Percentiles rank a stretch among this genome's conserved stretches.
Conservation (phyloP, 2,797 vertebrate species). For the Sarcophilus harrisii region DNA sequence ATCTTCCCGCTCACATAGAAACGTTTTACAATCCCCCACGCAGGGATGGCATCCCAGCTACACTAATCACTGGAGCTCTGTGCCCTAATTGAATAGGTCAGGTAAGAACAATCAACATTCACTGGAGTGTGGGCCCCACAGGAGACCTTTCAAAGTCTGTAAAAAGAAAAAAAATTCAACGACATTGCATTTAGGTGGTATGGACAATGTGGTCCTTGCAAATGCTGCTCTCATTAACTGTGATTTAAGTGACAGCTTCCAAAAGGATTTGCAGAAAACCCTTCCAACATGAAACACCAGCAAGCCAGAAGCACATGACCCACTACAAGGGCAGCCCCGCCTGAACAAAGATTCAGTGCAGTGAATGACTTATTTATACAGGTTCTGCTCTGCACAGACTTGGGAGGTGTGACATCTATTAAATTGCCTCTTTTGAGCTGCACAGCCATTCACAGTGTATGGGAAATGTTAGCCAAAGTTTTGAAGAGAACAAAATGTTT, state of each 20-base stretch:
- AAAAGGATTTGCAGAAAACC: constrained; percentile 67
- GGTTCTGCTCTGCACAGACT: constrained; percentile 43
- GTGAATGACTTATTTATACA: constrained; percentile 74
- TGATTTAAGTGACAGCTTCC: constrained; percentile 72
- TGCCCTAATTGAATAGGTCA: constrained; percentile 57
- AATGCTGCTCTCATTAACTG: constrained; percentile 65
- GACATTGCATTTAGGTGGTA: constrained; percentile 52
- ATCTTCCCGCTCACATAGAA: neutral
- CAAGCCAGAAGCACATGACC: constrained; percentile 56
- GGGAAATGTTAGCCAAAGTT: constrained; percentile 61
- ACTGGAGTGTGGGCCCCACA: constrained; percentile 15
- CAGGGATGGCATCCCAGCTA: neutral
- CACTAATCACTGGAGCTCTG: constrained; percentile 31
- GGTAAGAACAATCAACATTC: constrained; percentile 42
- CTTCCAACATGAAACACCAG: constrained; percentile 69
- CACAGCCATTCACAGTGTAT: constrained; percentile 17
- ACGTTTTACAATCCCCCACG: constrained; percentile 38
- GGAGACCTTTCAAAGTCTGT: constrained; percentile 66
- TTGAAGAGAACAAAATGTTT: constrained; percentile 63
- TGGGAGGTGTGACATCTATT: constrained; percentile 69
- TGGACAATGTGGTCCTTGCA: constrained; percentile 44
- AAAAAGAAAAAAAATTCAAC: constrained; percentile 67
- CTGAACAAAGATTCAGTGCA: constrained; percentile 54
- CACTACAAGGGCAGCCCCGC: constrained; percentile 64
- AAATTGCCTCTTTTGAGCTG: constrained; percentile 63